Evolutionary conservation across 2,113 vertebrate genomes (phyloP).

Genomic region (Mastomys coucha): DNA sequence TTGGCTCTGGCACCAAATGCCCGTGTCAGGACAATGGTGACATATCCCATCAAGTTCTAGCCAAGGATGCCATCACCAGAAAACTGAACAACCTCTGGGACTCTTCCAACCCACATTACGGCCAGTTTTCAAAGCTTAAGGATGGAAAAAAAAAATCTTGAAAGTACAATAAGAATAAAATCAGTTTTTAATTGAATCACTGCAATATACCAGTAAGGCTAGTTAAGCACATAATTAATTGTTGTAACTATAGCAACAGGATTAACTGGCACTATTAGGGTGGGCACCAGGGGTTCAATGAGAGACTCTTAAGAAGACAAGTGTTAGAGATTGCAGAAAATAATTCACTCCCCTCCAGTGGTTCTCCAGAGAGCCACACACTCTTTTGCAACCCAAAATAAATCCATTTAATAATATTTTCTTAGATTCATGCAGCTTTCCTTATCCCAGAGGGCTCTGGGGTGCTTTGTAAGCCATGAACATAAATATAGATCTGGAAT

Average conservation of each 20-base stretch:
- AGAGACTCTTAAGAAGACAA: constrained; percentile 76
- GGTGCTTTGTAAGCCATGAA: constrained; percentile 67
- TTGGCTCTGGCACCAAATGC: constrained; percentile 16
- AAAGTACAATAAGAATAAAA: constrained; percentile 63
- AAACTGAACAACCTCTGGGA: neutral
- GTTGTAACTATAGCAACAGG: constrained; percentile 80
- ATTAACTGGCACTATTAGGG: constrained; percentile 63
- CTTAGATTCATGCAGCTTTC: constrained; percentile 69
- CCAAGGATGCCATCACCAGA: neutral
- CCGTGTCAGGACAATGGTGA: neutral
- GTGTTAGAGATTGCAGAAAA: constrained; percentile 63
- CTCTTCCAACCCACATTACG: neutral
- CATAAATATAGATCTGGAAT: constrained; percentile 72
- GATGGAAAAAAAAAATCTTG: neutral
- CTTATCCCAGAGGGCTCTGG: constrained; percentile 69
- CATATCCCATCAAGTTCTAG: neutral
- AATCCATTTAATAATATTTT: constrained; percentile 77
- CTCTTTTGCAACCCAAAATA: constrained; percentile 70
- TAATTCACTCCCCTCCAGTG: constrained; percentile 61
- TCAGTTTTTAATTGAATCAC: constrained; percentile 80
- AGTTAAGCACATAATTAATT: constrained; percentile 82
- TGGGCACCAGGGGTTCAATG: constrained; percentile 68
- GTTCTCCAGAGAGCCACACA: constrained; percentile 56
- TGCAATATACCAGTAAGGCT: constrained; percentile 72
- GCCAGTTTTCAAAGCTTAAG: constrained; percentile 50